These are phyloP conservation scores for Geococcyx californianus DNA, from an alignment of 2,113 vertebrate species.

Conservation along the genomic window DNA sequence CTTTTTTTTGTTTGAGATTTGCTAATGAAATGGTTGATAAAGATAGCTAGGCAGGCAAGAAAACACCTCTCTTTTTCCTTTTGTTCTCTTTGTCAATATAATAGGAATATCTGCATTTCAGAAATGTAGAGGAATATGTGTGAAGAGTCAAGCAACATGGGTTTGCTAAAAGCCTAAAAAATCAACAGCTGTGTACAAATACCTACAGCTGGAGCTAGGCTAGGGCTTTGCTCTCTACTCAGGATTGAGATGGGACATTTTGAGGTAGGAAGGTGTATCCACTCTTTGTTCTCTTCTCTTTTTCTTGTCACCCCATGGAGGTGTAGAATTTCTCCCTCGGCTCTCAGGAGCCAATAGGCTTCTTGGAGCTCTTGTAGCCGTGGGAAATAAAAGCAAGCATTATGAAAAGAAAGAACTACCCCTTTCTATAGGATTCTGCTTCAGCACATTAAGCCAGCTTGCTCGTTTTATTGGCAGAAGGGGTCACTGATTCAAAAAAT, in stretches of 20 bases:
- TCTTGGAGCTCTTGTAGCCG: background rate
- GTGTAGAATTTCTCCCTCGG: background rate
- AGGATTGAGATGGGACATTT: background rate
- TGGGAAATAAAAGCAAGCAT: background rate
- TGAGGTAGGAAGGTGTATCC: background rate
- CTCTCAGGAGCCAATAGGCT: background rate
- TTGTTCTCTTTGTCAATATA: background rate
- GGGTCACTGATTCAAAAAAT: background rate
- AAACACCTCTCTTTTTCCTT: background rate
- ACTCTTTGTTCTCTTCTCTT: background rate
- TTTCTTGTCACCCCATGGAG: background rate
- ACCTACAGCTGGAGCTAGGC: background rate
- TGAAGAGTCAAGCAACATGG: background rate
- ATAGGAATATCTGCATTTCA: background rate
- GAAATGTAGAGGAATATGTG: background rate
- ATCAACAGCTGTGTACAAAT: background rate
- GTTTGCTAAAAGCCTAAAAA: background rate
- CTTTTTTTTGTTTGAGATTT: background rate
- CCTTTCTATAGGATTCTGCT: background rate
- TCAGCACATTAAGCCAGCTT: background rate
- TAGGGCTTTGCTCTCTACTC: background rate
- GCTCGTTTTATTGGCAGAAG: background rate
- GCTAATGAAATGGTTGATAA: background rate
- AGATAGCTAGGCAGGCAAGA: background rate
- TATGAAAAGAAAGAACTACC: background rate